A percentile compares a stretch with the other conserved stretches of the same genome.
phyloP scores from a whole-genome alignment of 2,797 vertebrate species.

The Chaenodraco wilsoni region DNA sequence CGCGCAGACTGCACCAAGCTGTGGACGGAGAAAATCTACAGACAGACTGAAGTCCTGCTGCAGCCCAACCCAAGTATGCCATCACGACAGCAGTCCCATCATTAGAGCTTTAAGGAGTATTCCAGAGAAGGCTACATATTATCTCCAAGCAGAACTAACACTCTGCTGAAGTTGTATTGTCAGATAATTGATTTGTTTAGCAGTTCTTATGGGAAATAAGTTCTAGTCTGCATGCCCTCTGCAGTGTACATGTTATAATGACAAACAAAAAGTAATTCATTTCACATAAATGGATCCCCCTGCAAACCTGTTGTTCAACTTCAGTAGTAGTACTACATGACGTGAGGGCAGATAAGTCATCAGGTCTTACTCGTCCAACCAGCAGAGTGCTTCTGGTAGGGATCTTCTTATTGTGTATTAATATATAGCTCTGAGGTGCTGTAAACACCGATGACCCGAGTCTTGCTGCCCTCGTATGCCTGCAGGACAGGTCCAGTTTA shows the following conservation, averaged over 20 bases:
- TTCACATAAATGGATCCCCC: neutral
- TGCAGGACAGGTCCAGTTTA: neutral
- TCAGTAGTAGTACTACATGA: neutral
- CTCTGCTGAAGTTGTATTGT: neutral
- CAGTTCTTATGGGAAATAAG: neutral
- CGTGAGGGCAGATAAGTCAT: neutral
- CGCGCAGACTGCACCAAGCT: constrained; percentile 94
- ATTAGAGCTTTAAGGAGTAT: constrained; percentile 1
- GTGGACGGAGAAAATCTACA: constrained; percentile 94
- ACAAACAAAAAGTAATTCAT: neutral
- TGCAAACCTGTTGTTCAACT: neutral
- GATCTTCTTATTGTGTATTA: neutral
- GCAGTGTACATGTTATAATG: neutral
- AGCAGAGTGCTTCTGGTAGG: neutral
- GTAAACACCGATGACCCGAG: neutral
- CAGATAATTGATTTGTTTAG: neutral
- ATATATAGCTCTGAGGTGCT: neutral
- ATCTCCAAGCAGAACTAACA: neutral
- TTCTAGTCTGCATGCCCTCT: neutral
- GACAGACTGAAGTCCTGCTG: constrained; percentile 92
- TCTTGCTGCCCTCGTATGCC: neutral
- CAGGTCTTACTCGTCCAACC: neutral
- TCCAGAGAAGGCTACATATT: neutral
- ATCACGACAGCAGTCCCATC: neutral
- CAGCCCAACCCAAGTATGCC: constrained; percentile 95